These are phyloP conservation scores for Allygus modestus DNA, from an alignment of 2,888 invertebrate genomes.

Conservation along the genomic window DNA sequence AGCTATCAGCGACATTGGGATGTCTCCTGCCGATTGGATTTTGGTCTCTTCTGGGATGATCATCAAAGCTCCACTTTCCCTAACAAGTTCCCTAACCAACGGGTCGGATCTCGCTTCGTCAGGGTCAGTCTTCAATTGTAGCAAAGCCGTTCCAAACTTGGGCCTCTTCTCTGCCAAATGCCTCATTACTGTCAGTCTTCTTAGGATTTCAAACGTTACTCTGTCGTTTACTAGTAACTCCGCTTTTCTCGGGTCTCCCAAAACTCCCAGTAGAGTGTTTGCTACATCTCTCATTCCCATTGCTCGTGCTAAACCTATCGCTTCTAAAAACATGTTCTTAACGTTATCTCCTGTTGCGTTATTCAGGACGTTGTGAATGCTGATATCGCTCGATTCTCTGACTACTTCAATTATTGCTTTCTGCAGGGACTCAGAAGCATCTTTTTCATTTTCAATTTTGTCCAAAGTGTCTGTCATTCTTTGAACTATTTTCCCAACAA, in stretches of 20 bases:
- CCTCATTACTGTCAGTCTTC: conserved; percentile 83
- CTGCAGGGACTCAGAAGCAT: conserved; percentile 82
- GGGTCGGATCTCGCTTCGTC: conserved; percentile 84
- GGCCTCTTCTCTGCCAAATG: conserved; percentile 84
- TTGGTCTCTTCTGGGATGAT: conserved; percentile 80
- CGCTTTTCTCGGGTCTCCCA: conserved; percentile 79
- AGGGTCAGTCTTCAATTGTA: conserved; percentile 81
- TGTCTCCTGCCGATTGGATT: conserved; percentile 81
- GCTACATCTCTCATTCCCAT: conserved; percentile 83
- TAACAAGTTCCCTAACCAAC: conserved; percentile 82
- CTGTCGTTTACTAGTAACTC: conserved; percentile 79
- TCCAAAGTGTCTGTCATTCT: conserved; percentile 76
- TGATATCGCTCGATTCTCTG: conserved; percentile 80
- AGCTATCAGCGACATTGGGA: conserved; percentile 83
- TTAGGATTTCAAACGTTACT: conserved; percentile 82
- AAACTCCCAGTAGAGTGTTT: conserved; percentile 76
- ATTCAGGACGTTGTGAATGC: conserved; percentile 78
- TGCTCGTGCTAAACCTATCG: conserved; percentile 83
- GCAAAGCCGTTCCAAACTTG: conserved; percentile 79
- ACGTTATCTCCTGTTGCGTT: conserved; percentile 76
- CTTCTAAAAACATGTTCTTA: conserved; percentile 79
- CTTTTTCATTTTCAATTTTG: conserved; percentile 78
- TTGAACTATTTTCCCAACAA: conserved; percentile 79
- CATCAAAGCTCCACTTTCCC: conserved; percentile 85
- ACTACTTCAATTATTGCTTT: conserved; percentile 83